Evolutionary conservation across 2,113 vertebrate genomes (phyloP), one percentile per base, ranked within the genome.

Genomic region (Alces alces): DNA sequence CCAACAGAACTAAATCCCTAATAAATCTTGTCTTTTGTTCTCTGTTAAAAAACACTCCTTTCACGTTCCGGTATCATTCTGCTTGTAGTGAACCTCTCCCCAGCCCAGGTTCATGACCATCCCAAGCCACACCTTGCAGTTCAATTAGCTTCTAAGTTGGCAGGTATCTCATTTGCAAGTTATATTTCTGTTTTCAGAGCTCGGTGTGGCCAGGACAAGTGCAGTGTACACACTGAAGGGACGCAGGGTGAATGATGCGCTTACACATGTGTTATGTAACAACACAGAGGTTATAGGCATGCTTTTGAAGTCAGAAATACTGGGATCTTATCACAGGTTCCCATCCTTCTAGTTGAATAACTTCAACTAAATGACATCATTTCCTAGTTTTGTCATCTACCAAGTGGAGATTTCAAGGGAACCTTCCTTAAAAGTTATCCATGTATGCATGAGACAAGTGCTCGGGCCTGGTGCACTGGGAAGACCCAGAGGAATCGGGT

Each of bases 111-210:
- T 95, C 55, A 13, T 17, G 47, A 28, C 27, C 64, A 60, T 25
- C 28, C 43, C 60, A 28, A 15, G 15, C n/a, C 55, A 86, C 19
- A 27, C 25, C 30, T 84, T 54, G 9, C 25, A 33, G 7, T 12
- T 78, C 52, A 45, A 27, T 47, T 47, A 55, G 16, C 55, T 95
- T 91, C 76, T 64, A 55, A 36, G 70, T 4, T 70, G 28, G 84
- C 27, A 61, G 28, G 9, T 21, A n/a, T 4, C 14, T 61, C 57
- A 4, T 17, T 27, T 6, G 28, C 28, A 83, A 64, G 52, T 57
- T 25, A 1, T 45, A 5, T 36, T 95, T 97, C 28, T 94, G 39
- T 86, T 54, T 97, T 25, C 87, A 85, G 61, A 95, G 17, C n/a
- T 58, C 6, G 8, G 0, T 25, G 33, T 30, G 55, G 7, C 7